phyloP scores from a whole-genome alignment of 2,888 invertebrate genomes.

The Quadroppia sp. region DNA sequence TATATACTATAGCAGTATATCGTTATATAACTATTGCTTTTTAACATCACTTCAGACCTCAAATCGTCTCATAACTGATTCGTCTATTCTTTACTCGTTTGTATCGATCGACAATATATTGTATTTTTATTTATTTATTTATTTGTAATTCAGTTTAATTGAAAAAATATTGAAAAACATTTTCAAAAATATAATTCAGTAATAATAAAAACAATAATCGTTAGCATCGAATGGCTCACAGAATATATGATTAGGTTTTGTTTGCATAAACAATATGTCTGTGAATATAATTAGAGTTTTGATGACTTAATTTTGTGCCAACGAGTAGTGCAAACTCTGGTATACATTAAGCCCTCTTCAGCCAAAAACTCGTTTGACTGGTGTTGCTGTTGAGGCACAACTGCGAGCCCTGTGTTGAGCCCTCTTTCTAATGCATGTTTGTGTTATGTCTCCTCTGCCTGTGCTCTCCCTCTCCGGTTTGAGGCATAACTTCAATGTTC shows the following conservation, averaged over 20 bases:
- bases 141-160: neutral
- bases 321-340: conserved; percentile 2
- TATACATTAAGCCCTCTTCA: conserved; percentile 19
- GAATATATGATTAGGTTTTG: conserved; percentile 16
- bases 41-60: conserved; percentile 9
- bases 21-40: conserved; percentile 2
- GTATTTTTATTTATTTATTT: neutral
- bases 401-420: conserved; percentile 14
- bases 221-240: neutral
- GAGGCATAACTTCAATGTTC: conserved; percentile 19
- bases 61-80: neutral
- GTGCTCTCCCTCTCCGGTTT: neutral
- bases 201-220: neutral
- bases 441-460: conserved; percentile 1
- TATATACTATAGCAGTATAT: neutral
- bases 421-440: conserved; percentile 9
- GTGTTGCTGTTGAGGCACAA: neutral
- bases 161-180: neutral
- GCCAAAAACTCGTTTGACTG: conserved; percentile 27
- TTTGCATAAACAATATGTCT: conserved; percentile 26
- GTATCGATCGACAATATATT: neutral
- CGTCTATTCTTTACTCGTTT: neutral
- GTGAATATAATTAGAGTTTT: conserved; percentile 33
- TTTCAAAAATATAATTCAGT: neutral
- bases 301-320: conserved; percentile 38